Evolutionary conservation across 2,113 vertebrate species (phyloP), one percentile per base, ranked within the genome.

Genomic region (Mobula hypostoma): DNA sequence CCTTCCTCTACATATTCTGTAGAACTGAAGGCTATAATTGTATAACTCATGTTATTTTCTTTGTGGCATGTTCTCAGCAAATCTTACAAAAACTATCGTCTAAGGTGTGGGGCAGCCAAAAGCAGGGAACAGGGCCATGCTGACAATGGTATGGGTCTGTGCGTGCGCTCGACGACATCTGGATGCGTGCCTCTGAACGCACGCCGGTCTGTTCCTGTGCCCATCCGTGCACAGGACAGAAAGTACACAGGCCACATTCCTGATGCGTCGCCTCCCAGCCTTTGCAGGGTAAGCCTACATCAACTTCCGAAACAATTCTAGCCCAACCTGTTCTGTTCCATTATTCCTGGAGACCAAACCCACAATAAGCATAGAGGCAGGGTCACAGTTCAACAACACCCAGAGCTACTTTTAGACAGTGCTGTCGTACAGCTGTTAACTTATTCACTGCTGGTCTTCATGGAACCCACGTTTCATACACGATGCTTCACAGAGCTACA

Each of bases 331-430:
- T 66, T 90, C 24, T 40, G 24, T 83, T 83, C 66, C n/a, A 90
- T 66, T 90, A 32, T 19, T 66, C 29, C 85, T 66, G 85, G 58
- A 29, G 61, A 63, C 85, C 15, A 90, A 90, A 8, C n/a, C 85
- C 29, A 32, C 32, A 90, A 66, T 32, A n/a, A 66, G 27, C 58
- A 32, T 27, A 63, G 19, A 15, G 85, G 32, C 29, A 32, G 14
- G 61, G 63, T 68, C 32, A 90, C n/a, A 90, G 14, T 15, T 90
- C 48, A 32, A 90, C 85, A 66, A 90, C 14, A 12, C 61, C 63
- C 63, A 21, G 85, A 68, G 85, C 29, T 90, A 90, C 66, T 90
- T 90, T 90, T 90, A 90, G 85, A 68, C 61, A n/a, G 27, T 36
- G 61, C 0, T 90, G 14, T 87, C 56, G 66, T 32, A 6, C 32